Base-by-base conservation (phyloP, 2,797 vertebrate species). In the Rhabdophis nuchalis region DNA sequence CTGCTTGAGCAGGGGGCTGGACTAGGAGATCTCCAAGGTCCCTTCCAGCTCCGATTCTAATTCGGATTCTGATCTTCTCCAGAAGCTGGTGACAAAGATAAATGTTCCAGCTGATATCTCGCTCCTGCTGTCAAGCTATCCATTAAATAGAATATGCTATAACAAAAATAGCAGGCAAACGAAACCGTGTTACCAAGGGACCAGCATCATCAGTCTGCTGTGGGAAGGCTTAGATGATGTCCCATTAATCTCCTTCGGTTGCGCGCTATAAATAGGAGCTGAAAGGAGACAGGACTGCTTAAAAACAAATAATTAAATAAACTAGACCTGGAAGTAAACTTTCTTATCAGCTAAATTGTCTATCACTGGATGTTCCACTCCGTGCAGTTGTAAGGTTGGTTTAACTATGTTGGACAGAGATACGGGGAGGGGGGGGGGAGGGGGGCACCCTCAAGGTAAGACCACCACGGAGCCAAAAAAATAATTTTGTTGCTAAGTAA, bases 171-270 rank as follows among this genome's bases (percentile, higher is more conserved):
- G 36, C 5, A 32, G 16, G 3, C 27, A 87, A 61, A 92, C 60
- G 5, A 0, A 87, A 91, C 88, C 87, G 92, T 0, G 88, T 72
- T 89, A 56, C 36, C 77, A 4, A 93, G 56, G 27, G 94, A 94
- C 93, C 27, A 93, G 50, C 92, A 68, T 10, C 29, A 89, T 95
- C 93, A 96, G 94, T 95, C 87, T 93, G 54, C 86, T 82, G 88
- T 89, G 88, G 91, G 87, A 87, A 95, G n/a, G 87, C 61, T 89
- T 0, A 0, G 57, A 32, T 87, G 77, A 95, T 64, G 1, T 2
- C 85, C 85, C 91, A 20, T 91, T 90, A 92, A 90, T 54, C 20
- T 53, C 2, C 0, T 93, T 3, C 72, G 91, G 10, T 61, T 0
- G 10, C 29, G 56, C 32, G 50, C 60, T 89, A 85, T 85, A 46